Percentiles rank a stretch among this genome's conserved stretches.
These are phyloP conservation scores for Anhinga rufa DNA, from an alignment of 2,113 vertebrate genomes.

Conservation along the genomic window DNA sequence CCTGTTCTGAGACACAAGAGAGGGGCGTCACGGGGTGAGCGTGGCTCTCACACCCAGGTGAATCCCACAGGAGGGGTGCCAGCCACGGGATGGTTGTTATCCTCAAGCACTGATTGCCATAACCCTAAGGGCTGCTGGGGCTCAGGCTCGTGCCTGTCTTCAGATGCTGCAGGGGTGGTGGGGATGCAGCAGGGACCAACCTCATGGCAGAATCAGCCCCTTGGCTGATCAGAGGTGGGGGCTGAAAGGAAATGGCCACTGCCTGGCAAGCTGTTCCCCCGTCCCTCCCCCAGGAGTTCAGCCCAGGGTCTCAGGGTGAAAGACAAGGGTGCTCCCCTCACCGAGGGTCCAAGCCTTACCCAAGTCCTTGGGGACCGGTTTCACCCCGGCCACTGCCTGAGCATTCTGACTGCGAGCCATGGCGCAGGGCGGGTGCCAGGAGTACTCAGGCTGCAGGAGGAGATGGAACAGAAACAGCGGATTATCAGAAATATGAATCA, in stretches of 20 bases:
- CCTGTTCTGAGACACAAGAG: slow-evolving; percentile 61
- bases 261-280: not conserved
- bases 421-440: slow-evolving; percentile 86
- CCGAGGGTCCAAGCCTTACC: slow-evolving; percentile 70
- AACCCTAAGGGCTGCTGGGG: not conserved
- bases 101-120: accelerated
- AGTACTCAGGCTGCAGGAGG: slow-evolving; percentile 73
- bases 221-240: not conserved
- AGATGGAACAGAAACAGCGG: not conserved
- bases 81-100: accelerated
- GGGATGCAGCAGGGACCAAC: not conserved
- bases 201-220: not conserved
- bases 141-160: not conserved
- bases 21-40: not conserved
- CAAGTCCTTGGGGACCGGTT: slow-evolving; percentile 81
- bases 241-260: not conserved
- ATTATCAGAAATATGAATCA: not conserved
- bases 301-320: not conserved
- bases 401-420: slow-evolving; percentile 77
- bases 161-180: not conserved
- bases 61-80: not conserved
- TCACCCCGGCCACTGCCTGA: slow-evolving; percentile 70
- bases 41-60: not conserved
- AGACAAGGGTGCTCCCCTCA: accelerated
- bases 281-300: not conserved